Percentiles rank a stretch among this genome's conserved stretches.
Evolutionary conservation across 2,797 vertebrate genomes (phyloP).

Genomic region (Bovichtus variegatus): DNA sequence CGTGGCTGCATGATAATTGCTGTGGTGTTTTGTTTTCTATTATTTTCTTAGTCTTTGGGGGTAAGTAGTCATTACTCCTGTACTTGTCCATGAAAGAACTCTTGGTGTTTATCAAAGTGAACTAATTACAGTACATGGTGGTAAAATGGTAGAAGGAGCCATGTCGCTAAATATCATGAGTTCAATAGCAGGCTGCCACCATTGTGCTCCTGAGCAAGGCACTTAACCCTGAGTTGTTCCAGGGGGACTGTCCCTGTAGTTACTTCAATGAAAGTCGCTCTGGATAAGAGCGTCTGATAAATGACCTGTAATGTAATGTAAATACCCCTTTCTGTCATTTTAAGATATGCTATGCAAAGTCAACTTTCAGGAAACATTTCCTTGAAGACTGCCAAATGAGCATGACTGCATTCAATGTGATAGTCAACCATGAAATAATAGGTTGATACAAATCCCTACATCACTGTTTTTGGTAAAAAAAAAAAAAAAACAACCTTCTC

Average conservation of each 20-base stretch:
- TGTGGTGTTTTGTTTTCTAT: conserved; percentile 11
- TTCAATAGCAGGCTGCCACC: too few relatives aligned
- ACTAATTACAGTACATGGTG: neutral
- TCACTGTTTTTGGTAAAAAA: neutral
- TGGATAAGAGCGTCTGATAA: too few relatives aligned
- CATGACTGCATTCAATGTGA: neutral
- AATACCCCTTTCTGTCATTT: neutral
- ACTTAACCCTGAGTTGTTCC: too few relatives aligned
- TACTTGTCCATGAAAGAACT: neutral
- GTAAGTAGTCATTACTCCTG: neutral
- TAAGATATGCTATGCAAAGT: neutral
- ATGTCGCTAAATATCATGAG: neutral
- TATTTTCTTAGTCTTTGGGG: neutral
- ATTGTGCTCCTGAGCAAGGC: too few relatives aligned
- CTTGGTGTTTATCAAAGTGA: neutral
- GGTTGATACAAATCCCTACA: neutral
- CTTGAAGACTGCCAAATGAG: neutral
- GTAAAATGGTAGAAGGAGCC: neutral
- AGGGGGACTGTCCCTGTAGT: too few relatives aligned
- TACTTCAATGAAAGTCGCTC: too few relatives aligned
- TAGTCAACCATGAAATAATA: neutral
- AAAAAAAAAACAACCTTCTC: conserved; percentile 1
- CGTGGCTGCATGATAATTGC: conserved; percentile 28
- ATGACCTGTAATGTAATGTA: too few relatives aligned
- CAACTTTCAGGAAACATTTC: neutral